Evolutionary conservation across 2,113 vertebrate genomes (phyloP).

Genomic region (Cettia cetti): DNA sequence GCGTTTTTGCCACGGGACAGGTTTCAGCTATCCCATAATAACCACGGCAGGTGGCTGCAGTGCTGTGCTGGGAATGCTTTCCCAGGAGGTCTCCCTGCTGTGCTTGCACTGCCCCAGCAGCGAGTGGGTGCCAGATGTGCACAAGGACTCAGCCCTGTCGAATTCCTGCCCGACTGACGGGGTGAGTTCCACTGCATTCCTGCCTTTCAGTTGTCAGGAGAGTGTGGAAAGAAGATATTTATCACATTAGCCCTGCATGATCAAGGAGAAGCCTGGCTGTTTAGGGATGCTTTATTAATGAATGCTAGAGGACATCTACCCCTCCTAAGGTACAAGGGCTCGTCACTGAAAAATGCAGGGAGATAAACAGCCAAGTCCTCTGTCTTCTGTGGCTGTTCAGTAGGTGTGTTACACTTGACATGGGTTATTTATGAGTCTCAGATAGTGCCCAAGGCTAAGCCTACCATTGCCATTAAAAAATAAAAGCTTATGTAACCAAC

Average conservation of each 20-base stretch:
- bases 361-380: constrained; percentile 54
- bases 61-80: background rate
- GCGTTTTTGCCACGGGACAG: accelerated
- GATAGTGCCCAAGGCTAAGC: constrained; percentile 54
- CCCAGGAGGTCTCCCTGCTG: background rate
- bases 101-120: accelerated
- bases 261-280: constrained; percentile 48
- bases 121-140: accelerated
- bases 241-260: constrained; percentile 38
- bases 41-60: background rate
- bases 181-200: constrained; percentile 44
- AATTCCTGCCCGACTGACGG: background rate
- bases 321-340: constrained; percentile 23
- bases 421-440: constrained; percentile 56
- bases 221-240: constrained; percentile 58
- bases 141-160: background rate
- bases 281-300: constrained; percentile 65
- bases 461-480: constrained; percentile 59
- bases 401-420: constrained; percentile 61
- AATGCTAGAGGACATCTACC: constrained; percentile 60
- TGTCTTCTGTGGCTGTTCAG: constrained; percentile 32
- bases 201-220: constrained; percentile 51
- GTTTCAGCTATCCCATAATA: background rate
- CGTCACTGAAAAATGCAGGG: constrained; percentile 53
- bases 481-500: constrained; percentile 47